Conservation (phyloP, 2,797 vertebrate genomes). For the Sebastes jordani region DNA sequence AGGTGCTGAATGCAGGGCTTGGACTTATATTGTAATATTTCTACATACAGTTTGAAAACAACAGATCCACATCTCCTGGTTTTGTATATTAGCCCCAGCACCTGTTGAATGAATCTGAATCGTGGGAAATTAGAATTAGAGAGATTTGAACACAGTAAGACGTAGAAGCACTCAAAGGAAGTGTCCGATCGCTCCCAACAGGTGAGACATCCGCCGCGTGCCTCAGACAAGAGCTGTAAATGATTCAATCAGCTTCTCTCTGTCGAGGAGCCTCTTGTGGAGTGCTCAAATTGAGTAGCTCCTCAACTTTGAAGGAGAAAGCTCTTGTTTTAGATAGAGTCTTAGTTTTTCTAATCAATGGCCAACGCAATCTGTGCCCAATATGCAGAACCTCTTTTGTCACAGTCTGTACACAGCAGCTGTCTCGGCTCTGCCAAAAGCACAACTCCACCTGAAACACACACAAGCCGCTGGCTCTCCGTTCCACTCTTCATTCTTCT, state of each 20-base stretch:
- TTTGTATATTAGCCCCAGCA: neutral
- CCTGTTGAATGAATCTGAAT: neutral
- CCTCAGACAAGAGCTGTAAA: slow-evolving; percentile 3
- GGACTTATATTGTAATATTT: neutral
- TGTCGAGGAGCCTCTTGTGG: slow-evolving; percentile 1
- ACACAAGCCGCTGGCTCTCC: neutral
- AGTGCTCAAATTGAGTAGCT: slow-evolving; percentile 4
- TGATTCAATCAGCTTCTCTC: slow-evolving; percentile 15
- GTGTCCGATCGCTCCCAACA: neutral
- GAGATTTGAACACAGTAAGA: slow-evolving; percentile 12
- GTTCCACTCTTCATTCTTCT: neutral
- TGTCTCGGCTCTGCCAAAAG: neutral
- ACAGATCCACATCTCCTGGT: neutral
- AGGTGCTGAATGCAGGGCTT: neutral
- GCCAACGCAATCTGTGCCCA: neutral
- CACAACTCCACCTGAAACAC: neutral
- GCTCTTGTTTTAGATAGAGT: slow-evolving; percentile 9
- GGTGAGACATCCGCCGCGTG: neutral
- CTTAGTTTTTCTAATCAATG: neutral
- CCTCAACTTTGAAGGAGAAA: slow-evolving; percentile 22
- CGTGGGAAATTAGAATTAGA: neutral
- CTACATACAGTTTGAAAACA: neutral
- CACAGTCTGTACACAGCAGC: neutral
- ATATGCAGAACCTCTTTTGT: slow-evolving; percentile 6
- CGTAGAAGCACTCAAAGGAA: slow-evolving; percentile 5